Evolutionary conservation across 2,113 vertebrate species (phyloP), one percentile per base, ranked within the genome.

Genomic region (Corynorhinus townsendii): DNA sequence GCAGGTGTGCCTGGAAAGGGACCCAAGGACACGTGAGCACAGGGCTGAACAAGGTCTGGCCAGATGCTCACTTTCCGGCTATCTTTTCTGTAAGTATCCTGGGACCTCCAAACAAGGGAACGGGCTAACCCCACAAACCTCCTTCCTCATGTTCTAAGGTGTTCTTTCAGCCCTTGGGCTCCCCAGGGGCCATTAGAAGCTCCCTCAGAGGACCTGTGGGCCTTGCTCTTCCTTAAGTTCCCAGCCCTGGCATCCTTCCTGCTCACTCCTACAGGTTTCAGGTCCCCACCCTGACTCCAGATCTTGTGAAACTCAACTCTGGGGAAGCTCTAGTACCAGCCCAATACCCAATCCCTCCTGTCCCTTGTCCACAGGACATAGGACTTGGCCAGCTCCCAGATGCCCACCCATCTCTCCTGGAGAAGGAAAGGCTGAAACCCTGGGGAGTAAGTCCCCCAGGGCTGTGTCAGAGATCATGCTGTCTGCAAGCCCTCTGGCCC

Each of bases 1-100:
- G 99, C 95, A 99, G 98, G 96, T 99, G 99, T 77, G 99, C 99
- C 99, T 99, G 97, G 11, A 95, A 97, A 80, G 94, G 92, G 97
- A 92, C 90, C 92, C 92, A 24, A 38, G 77, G 4, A 3, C 15
- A 3, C 0, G 2, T 91, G 75, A 97, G 86, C 26, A 0, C 38
- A 3, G 20, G 3, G 71, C 26, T 26, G 30, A 47, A 30, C 45
- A 6, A 87, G 80, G 64, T 26, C 17, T 28, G 33, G 20, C 82
- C 30, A 75, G 35, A 68, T 40, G 71, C 52, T 95, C 43, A 26
- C 33, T 68, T 68, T 20, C 69, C 3, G 6, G 69, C 52, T 95
- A 5, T 68, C 80, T 85, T 69, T 43, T 26, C 11, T 28, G 88
- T 26, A 72, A 81, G 28, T 26, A 30, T 45, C 83, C 56, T 14